A percentile compares a stretch with the other conserved stretches of the same genome.
These are phyloP conservation scores for Pyrrhosoma nymphula DNA, from an alignment of 2,888 invertebrate species.

Conservation along the genomic window DNA sequence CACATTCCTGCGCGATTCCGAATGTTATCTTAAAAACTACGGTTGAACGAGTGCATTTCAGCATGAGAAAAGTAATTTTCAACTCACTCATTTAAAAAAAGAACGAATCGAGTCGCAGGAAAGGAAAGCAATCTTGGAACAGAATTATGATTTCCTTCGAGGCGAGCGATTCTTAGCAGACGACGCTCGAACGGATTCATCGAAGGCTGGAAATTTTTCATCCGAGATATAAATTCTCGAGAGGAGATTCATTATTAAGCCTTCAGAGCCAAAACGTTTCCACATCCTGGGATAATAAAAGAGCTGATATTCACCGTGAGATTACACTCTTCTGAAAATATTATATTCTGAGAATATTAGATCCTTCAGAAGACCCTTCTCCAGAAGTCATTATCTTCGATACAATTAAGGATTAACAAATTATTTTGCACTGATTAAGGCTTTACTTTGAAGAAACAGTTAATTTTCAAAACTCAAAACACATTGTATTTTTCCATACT, in stretches of 20 bases:
- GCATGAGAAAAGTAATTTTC: background rate
- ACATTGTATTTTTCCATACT: too few species aligned
- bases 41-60: background rate
- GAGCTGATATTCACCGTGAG: background rate
- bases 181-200: background rate
- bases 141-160: background rate
- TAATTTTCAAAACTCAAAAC: too few species aligned
- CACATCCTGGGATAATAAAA: background rate
- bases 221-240: conserved; percentile 18
- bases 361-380: too few species aligned
- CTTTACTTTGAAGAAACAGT: too few species aligned
- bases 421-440: too few species aligned
- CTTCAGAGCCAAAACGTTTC: background rate
- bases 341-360: background rate
- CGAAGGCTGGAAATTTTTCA: conserved; percentile 2
- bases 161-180: background rate
- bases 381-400: background rate
- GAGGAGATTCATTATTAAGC: background rate
- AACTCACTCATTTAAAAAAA: background rate
- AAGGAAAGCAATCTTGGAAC: conserved; percentile 11
- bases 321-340: background rate
- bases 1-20: too few species aligned
- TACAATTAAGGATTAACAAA: too few species aligned
- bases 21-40: background rate
- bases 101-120: background rate